Base-by-base conservation (phyloP, 2,888 invertebrate genomes). In the Zaprionus bogoriensis region DNA sequence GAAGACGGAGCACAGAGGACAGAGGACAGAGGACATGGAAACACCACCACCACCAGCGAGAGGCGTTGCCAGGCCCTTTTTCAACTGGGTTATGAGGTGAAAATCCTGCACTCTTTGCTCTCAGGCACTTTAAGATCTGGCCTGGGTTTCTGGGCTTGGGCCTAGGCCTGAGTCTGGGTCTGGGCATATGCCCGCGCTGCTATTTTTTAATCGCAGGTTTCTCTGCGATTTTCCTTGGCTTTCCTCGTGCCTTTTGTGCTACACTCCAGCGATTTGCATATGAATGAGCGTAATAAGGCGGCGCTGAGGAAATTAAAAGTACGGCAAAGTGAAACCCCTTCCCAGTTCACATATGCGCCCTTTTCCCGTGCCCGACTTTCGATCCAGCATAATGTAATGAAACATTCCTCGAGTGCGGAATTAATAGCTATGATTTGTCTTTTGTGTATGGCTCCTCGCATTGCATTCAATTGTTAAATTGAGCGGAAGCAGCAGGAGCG, bases 361-460 rank as follows among this genome's bases (percentile, higher is more conserved):
- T 55, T 48, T 19, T n/a, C n/a, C n/a, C n/a, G n/a, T n/a, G n/a
- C n/a, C 1, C 14, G 36, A 17, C 19, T 41, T 30, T 20, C 3
- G 25, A 44, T 45, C 5, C 30, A 58, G 28, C 12, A 36, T 32
- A 32, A n/a, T 50, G 58, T 82, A 87, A 87, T 88, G 83, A 88
- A 88, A 88, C 89, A 88, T 89, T 88, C 88, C 89, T 65, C 59
- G 76, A 81, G 87, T 87, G 80, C 75, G 51, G 81, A 80, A 87
- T 88, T 88, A 88, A 87, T 88, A 74, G 88, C 72, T 60, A 79
- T 77, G 77, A 83, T 79, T 87, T 88, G 80, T 80, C 77, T 81
- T 74, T 81, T 84, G 72, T 79, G 47, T 57, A 51, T 52, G 42
- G 19, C 14, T 17, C 55, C 53, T 52, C 67, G 74, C 74, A 75